Evolutionary conservation across 2,113 vertebrate species (phyloP).

Genomic region (Gymnobelideus leadbeateri): DNA sequence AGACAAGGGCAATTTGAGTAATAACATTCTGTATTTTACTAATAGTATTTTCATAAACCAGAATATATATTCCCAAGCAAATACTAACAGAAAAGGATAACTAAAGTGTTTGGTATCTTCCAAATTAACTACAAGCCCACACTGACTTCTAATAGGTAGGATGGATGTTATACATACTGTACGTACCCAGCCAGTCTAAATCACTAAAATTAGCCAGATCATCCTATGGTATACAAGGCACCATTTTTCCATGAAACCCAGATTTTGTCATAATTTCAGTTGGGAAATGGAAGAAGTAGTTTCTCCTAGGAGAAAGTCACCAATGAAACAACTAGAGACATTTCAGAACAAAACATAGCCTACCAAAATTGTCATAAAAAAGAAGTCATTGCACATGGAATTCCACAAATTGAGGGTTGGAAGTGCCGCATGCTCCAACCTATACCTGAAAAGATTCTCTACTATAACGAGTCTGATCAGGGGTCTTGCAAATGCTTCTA

Average conservation of each 20-base stretch:
- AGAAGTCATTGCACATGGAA: too few relatives aligned
- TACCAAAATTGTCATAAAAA: too few relatives aligned
- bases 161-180: neutral
- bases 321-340: neutral
- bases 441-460: too few relatives aligned
- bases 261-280: neutral
- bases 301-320: neutral
- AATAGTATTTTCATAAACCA: conserved; percentile 15
- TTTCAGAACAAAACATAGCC: neutral
- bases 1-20: conserved; percentile 16
- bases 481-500: too few relatives aligned
- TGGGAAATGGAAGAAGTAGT: neutral
- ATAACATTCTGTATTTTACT: neutral
- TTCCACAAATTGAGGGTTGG: too few relatives aligned
- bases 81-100: neutral
- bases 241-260: neutral
- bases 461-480: too few relatives aligned
- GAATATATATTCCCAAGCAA: conserved; percentile 17
- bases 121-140: conserved; percentile 8
- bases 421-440: too few relatives aligned
- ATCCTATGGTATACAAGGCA: neutral
- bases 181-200: neutral
- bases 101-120: conserved; percentile 4
- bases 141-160: neutral
- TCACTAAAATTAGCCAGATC: neutral